These are phyloP conservation scores for Chaetodon auriga DNA, from an alignment of 2,113 vertebrate species.

Conservation along the genomic window DNA sequence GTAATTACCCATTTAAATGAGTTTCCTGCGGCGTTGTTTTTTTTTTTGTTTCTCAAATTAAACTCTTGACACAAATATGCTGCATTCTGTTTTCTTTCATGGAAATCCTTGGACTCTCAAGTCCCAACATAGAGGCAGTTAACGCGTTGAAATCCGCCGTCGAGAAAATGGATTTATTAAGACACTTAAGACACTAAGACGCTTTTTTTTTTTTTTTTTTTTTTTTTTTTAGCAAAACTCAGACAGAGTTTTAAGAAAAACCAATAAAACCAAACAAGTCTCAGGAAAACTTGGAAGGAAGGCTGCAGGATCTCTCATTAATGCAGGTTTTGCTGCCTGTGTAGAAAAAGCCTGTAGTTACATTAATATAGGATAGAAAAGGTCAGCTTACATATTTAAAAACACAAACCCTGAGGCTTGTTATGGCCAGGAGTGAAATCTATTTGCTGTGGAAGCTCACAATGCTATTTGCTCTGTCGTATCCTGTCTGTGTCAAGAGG, in stretches of 20 bases:
- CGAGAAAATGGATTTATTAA: slow-evolving; percentile 20
- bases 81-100: slow-evolving; percentile 59
- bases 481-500: slow-evolving; percentile 25
- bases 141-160: slow-evolving; percentile 22
- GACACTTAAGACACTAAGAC: neutral
- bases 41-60: slow-evolving; percentile 67
- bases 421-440: slow-evolving; percentile 63
- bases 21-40: slow-evolving; percentile 63
- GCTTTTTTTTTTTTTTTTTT: neutral
- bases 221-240: slow-evolving; percentile 5
- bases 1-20: slow-evolving; percentile 81
- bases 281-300: slow-evolving; percentile 42
- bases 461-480: slow-evolving; percentile 37
- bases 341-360: slow-evolving; percentile 74
- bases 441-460: slow-evolving; percentile 47
- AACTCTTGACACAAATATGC: slow-evolving; percentile 67
- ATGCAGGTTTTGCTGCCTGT: slow-evolving; percentile 72
- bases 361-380: slow-evolving; percentile 80
- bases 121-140: slow-evolving; percentile 3
- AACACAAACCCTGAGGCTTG: slow-evolving; percentile 65
- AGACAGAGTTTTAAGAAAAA: neutral
- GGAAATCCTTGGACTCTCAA: slow-evolving; percentile 46
- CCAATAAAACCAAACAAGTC: slow-evolving; percentile 31
- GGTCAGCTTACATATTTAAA: slow-evolving; percentile 80
- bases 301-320: slow-evolving; percentile 74